These are phyloP conservation scores for Hipparchia sbordonii DNA, from an alignment of 2,888 invertebrate genomes.

Conservation along the genomic window DNA sequence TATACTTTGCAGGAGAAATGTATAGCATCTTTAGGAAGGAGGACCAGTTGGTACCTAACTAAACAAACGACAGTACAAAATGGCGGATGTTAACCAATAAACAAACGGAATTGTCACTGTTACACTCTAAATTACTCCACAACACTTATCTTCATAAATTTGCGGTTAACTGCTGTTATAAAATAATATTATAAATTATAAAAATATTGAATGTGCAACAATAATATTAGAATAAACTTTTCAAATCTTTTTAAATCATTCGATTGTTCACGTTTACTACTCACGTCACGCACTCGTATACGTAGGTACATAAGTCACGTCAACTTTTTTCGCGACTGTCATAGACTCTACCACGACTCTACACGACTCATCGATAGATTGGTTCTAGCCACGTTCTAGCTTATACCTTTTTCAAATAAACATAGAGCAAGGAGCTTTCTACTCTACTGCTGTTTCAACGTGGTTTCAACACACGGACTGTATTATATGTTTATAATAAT, in stretches of 20 bases:
- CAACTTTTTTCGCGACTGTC: background rate
- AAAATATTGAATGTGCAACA: conserved; percentile 67
- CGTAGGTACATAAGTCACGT: background rate
- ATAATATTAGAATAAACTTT: conserved; percentile 67
- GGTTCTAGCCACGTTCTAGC: too few species aligned
- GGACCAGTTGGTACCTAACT: conserved; percentile 66
- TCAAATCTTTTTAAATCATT: conserved; percentile 65
- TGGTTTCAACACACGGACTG: too few species aligned
- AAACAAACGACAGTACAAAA: conserved; percentile 83
- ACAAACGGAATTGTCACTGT: conserved; percentile 79
- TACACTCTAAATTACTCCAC: conserved; percentile 51
- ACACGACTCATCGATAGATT: too few species aligned
- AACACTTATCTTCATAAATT: conserved; percentile 58
- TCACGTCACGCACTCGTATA: conserved; percentile 51
- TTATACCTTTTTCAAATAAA: too few species aligned
- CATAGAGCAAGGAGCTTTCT: too few species aligned
- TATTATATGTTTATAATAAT: too few species aligned
- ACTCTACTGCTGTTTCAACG: too few species aligned
- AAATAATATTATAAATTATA: conserved; percentile 70
- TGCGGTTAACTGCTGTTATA: conserved; percentile 53
- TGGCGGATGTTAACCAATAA: conserved; percentile 83
- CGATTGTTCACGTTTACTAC: conserved; percentile 68
- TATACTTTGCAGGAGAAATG: conserved; percentile 64
- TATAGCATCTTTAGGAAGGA: conserved; percentile 73
- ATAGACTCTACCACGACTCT: background rate